phyloP scores from a whole-genome alignment of 2,888 invertebrate genomes.

The Onthophagus sagittarius region DNA sequence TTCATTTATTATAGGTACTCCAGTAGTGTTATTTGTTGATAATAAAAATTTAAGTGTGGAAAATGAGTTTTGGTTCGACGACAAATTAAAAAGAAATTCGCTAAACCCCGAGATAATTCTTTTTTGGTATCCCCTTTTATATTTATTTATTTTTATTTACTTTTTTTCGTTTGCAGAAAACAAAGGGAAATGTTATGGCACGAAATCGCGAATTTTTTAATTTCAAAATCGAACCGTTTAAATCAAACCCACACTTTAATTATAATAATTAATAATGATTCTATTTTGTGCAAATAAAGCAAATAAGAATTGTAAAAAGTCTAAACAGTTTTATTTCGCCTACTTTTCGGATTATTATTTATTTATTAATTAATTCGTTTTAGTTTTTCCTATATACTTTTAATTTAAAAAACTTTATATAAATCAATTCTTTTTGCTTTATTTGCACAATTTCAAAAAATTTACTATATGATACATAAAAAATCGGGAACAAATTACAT shows the following conservation, averaged over 20 bases:
- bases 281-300: background rate
- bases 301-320: background rate
- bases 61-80: conserved; percentile 14
- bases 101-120: background rate
- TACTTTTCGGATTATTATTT: background rate
- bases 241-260: background rate
- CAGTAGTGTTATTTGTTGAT: conserved; percentile 41
- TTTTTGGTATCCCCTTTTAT: conserved; percentile 14
- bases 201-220: background rate
- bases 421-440: background rate
- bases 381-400: background rate
- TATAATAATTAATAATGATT: background rate
- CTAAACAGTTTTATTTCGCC: background rate
- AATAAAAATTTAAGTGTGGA: conserved; percentile 17
- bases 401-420: background rate
- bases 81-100: background rate
- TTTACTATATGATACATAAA: conserved; percentile 12
- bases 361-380: background rate
- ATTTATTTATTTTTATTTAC: conserved; percentile 1
- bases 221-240: background rate
- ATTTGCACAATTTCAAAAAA: conserved; percentile 13
- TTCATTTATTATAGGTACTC: conserved; percentile 45
- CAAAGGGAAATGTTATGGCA: background rate
- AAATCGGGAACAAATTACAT: conserved; percentile 21
- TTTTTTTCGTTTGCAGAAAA: background rate